Evolutionary conservation across 2,113 vertebrate genomes (phyloP), one percentile per base, ranked within the genome.

Genomic region (Colossoma macropomum): DNA sequence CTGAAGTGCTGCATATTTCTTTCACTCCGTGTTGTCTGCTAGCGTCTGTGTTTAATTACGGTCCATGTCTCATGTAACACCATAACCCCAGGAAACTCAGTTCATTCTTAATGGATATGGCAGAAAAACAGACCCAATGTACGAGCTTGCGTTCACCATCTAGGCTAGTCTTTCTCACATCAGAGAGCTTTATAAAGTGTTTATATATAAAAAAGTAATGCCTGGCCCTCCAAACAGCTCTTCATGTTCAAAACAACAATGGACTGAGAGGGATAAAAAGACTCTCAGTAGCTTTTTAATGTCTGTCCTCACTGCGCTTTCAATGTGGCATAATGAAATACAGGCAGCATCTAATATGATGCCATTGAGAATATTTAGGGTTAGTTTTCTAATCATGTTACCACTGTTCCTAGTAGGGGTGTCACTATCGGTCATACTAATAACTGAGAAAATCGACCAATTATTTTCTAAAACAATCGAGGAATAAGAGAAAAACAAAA

Each of bases 301-400:
- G 27, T 21, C 56, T 34, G 27, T 32, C 41, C 73, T 62, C 52
- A 60, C 56, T 11, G n/a, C 8, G 25, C 38, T 73, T 74, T 74
- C 62, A 63, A 34, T 25, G 25, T 19, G 27, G 41, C 15, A 65
- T 63, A 52, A 16, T 74, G 6, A 30, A 60, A 81, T 52, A 32
- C 21, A 65, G 41, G 70, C 79, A 74, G 28, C 59, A 17, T 74
- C 56, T 11, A 52, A 65, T 52, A 65, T 30, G 16, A 59, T 34
- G 41, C 28, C 15, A 27, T 50, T 25, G 27, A 50, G 41, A 63
- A 74, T 52, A 74, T 81, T 81, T 73, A 73, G 41, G 59, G 52
- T 16, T 50, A 25, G 6, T 30, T 73, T 63, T 80, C 27, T 80
- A 17, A 10, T 54, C 17, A 62, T 15, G 16, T 48, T 23, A 15